These are phyloP conservation scores for Stenoptilia bipunctidactyla DNA, from an alignment of 2,888 invertebrate genomes.

Conservation along the genomic window DNA sequence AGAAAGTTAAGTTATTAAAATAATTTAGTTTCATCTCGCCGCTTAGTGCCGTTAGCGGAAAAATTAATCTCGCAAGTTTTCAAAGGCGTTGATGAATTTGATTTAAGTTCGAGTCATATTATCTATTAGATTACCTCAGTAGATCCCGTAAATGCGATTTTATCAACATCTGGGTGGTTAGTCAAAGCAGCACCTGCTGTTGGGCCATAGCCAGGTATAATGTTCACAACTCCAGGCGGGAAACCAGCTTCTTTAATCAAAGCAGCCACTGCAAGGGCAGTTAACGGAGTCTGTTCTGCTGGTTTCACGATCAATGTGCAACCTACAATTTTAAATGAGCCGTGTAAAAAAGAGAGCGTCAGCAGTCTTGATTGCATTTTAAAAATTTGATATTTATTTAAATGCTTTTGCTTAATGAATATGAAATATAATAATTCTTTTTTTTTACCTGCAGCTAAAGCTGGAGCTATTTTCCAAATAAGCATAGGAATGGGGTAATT, in stretches of 20 bases:
- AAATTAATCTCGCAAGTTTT: background rate
- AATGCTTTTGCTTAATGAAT: no score
- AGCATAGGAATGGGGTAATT: conserved; percentile 94
- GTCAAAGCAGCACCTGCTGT: conserved; percentile 83
- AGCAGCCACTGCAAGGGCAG: conserved; percentile 89
- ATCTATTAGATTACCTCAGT: conserved; percentile 41
- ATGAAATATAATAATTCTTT: background rate
- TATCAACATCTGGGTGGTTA: conserved; percentile 82
- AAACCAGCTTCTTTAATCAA: conserved; percentile 90
- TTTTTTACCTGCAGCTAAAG: conserved; percentile 74
- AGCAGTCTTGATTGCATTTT: no score
- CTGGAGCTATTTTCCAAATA: conserved; percentile 93
- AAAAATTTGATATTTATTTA: no score
- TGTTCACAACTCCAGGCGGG: conserved; percentile 91
- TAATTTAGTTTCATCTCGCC: no score
- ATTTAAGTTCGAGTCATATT: background rate
- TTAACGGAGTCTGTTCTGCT: conserved; percentile 94
- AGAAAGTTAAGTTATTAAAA: no score
- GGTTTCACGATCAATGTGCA: conserved; percentile 91
- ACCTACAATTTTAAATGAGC: conserved; percentile 44
- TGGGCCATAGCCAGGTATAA: conserved; percentile 91
- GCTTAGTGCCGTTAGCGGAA: no score
- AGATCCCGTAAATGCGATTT: conserved; percentile 83
- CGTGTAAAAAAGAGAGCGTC: no score
- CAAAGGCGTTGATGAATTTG: background rate